These are phyloP conservation scores for Polydesmus complanatus DNA, from an alignment of 2,888 invertebrate genomes.

Conservation along the genomic window DNA sequence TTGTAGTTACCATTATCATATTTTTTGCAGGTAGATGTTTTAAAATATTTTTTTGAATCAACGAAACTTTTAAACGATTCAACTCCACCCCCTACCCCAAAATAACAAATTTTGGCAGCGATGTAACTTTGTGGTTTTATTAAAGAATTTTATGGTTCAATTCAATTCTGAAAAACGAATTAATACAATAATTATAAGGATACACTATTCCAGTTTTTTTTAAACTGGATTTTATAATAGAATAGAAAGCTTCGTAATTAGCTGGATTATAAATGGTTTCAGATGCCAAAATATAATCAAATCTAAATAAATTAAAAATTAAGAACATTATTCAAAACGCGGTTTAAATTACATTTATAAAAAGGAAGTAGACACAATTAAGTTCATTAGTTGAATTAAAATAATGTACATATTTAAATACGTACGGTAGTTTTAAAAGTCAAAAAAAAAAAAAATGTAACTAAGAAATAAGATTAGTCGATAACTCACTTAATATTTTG, in stretches of 20 bases:
- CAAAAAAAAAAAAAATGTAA: not conserved
- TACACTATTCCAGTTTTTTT: conserved; percentile 49
- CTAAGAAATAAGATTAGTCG: not conserved
- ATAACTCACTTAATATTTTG: not conserved
- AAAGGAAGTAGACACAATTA: too few relatives aligned
- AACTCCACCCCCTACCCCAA: not conserved
- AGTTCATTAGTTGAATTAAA: too few relatives aligned
- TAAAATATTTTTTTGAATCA: not conserved
- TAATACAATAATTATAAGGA: conserved; percentile 34
- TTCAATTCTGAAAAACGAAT: not conserved
- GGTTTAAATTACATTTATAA: too few relatives aligned
- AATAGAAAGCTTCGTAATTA: conserved; percentile 61
- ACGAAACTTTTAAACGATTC: not conserved
- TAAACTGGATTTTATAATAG: conserved; percentile 49
- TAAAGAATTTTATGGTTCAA: not conserved
- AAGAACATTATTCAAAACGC: too few relatives aligned
- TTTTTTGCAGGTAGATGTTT: not conserved
- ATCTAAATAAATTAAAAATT: too few relatives aligned
- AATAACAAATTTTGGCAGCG: not conserved
- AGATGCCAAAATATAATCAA: conserved; percentile 73
- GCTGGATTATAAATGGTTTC: conserved; percentile 75
- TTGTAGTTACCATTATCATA: not conserved
- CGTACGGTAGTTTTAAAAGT: too few relatives aligned
- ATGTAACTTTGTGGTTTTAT: not conserved
- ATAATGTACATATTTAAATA: too few relatives aligned